Evolutionary conservation across 2,797 vertebrate genomes (phyloP).

Genomic region (Melanotaenia trifasciata): DNA sequence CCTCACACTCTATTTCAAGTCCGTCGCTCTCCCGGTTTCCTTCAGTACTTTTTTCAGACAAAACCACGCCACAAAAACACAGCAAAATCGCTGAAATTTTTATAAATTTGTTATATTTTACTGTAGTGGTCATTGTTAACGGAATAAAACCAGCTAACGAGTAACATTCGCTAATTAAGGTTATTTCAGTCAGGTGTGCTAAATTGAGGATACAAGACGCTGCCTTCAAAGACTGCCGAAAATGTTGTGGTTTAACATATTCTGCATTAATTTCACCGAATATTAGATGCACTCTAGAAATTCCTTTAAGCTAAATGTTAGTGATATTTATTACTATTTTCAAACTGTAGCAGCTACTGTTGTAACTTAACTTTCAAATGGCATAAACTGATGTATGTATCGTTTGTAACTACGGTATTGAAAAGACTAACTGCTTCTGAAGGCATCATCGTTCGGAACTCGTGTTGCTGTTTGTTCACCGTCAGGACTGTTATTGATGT

Average conservation of each 20-base stretch:
- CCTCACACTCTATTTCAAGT: constrained; percentile 53
- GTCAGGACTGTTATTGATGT: constrained; percentile 28
- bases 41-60: accelerated
- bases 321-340: background rate
- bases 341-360: background rate
- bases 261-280: background rate
- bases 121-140: background rate
- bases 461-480: accelerated
- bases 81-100: accelerated
- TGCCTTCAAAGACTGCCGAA: background rate
- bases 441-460: constrained; percentile 51
- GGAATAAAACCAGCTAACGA: too few species aligned
- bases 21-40: background rate
- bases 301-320: background rate
- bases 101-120: accelerated
- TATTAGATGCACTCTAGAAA: background rate
- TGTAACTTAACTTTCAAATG: background rate
- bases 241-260: background rate
- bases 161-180: background rate
- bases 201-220: accelerated
- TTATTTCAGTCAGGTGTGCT: constrained; percentile 15
- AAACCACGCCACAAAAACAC: background rate
- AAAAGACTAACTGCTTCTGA: background rate
- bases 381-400: accelerated
- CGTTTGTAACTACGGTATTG: background rate